These are phyloP conservation scores for Drosophila recens DNA, from an alignment of 2,888 invertebrate genomes.

Conservation along the genomic window DNA sequence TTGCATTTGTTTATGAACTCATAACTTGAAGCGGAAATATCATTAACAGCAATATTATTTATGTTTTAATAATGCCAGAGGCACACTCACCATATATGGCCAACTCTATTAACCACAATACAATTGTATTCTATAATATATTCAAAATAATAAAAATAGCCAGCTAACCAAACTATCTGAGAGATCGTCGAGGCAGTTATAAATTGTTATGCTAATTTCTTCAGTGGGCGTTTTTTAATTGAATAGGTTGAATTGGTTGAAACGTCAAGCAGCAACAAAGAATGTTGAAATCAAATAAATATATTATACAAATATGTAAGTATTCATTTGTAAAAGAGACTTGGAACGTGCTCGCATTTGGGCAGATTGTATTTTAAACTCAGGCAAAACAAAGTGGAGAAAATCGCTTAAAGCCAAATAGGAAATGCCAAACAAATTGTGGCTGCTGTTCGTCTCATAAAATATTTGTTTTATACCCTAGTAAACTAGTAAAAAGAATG, in stretches of 20 bases:
- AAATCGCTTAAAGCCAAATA: constrained; percentile 40
- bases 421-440: constrained; percentile 46
- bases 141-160: constrained; percentile 66
- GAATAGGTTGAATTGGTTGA: constrained; percentile 65
- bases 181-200: constrained; percentile 70
- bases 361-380: constrained; percentile 35
- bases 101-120: constrained; percentile 31
- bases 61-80: constrained; percentile 73
- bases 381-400: constrained; percentile 37
- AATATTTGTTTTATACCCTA: constrained; percentile 2
- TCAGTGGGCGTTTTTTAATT: constrained; percentile 76
- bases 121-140: constrained; percentile 60
- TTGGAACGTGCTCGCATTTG: constrained; percentile 34
- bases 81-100: constrained; percentile 53
- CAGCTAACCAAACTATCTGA: constrained; percentile 45
- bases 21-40: constrained; percentile 76
- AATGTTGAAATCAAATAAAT: constrained; percentile 69
- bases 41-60: constrained; percentile 73
- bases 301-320: constrained; percentile 47
- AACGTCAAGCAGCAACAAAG: constrained; percentile 36
- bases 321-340: constrained; percentile 25
- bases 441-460: constrained; percentile 23
- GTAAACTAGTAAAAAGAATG: background rate
- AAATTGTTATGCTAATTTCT: constrained; percentile 75
- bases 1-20: constrained; percentile 78